phyloP scores from a whole-genome alignment of 2,888 invertebrate genomes.

The Tolmerus cingulatus region DNA sequence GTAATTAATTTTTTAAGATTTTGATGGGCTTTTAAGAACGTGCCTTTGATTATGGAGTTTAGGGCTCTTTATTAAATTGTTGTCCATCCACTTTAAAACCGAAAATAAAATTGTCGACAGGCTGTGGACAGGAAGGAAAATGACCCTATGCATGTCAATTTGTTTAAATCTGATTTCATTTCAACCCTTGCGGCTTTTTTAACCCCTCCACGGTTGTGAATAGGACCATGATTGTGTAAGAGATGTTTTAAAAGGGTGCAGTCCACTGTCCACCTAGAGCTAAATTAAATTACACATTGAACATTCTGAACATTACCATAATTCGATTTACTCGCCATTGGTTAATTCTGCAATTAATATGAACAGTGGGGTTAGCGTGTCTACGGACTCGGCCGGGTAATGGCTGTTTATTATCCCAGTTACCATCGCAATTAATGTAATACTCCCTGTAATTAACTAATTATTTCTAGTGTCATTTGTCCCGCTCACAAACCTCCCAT shows the following conservation, averaged over 20 bases:
- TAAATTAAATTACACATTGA: conserved; percentile 1
- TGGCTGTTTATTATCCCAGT: not conserved
- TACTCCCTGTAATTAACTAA: not conserved
- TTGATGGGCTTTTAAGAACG: not conserved
- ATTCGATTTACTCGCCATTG: not conserved
- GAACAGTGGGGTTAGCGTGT: not conserved
- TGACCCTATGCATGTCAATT: not conserved
- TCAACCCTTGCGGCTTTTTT: not conserved
- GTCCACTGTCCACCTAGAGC: not conserved
- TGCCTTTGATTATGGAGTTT: not conserved
- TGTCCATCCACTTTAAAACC: not conserved
- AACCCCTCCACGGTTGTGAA: not conserved
- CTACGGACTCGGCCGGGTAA: not conserved
- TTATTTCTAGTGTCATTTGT: not conserved
- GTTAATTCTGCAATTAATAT: conserved; percentile 4
- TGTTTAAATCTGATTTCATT: not conserved
- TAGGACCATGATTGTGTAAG: not conserved
- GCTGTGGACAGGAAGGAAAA: not conserved
- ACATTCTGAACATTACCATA: not conserved
- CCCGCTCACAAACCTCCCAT: not conserved
- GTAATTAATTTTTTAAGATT: not conserved
- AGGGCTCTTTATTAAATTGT: not conserved
- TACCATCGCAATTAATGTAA: not conserved
- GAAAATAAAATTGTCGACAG: not conserved
- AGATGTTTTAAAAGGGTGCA: not conserved